Base-by-base conservation (phyloP, 2,113 vertebrate genomes). In the Polyodon spathula region DNA sequence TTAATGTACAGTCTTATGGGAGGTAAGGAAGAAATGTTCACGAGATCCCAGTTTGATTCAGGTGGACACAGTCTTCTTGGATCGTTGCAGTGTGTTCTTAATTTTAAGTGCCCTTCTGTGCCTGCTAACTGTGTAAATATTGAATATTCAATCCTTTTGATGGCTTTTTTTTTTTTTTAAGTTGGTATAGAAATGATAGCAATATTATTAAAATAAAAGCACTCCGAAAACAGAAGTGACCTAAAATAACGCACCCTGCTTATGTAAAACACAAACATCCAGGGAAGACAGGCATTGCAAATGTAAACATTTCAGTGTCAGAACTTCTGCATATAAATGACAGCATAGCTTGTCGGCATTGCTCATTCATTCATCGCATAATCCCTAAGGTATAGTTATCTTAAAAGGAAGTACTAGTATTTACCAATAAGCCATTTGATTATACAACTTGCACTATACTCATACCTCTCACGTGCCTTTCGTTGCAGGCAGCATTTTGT, bases 71-170 rank as follows among this genome's bases (percentile, higher is more conserved):
- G 69, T 71, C 61, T 71, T 73, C 73, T 62, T 73, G 73, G n/a
- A n/a, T n/a, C n/a, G n/a, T n/a, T 80, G 78, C 76, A 78, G 79
- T 62, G 63, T 79, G 72, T 75, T 76, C 69, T 83, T 84, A 54
- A 73, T 78, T 81, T 75, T 72, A 86, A 86, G 84, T 88, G 82
- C 85, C 83, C 86, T 88, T 88, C 80, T 76, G 71, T 85, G 73
- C 76, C 81, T 75, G 81, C 70, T 72, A 70, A 75, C 77, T 72
- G 68, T 78, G 71, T 88, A 86, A 67, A 86, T 77, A 82, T 84
- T 76, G 80, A 79, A 84, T 81, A 86, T 80, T 81, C 82, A 84
- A 79, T n/a, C n/a, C 82, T 79, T 78, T 76, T 63, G 56, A 67
- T 74, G 71, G 66, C 60, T 76, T 75, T 76, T 27, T n/a, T 54